Percentiles rank a stretch among this genome's conserved stretches.
Evolutionary conservation across 2,113 vertebrate species (phyloP).

Genomic region (Phyllostomus discolor): DNA sequence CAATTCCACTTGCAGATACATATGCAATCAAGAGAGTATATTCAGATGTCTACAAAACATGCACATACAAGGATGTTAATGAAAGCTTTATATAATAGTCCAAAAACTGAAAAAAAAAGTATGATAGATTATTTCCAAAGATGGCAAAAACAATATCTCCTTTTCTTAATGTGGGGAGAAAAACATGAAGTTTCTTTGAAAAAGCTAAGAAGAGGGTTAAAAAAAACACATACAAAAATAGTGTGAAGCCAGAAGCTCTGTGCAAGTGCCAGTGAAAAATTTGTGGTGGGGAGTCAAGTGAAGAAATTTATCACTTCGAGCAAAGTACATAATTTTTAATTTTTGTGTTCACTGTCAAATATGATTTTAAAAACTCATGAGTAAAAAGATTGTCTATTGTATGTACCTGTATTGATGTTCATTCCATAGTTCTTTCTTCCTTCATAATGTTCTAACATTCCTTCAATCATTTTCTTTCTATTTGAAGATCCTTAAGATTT

Average conservation of each 20-base stretch:
- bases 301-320: background rate
- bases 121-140: background rate
- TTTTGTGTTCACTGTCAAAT: background rate
- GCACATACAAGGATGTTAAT: background rate
- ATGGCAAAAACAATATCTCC: background rate
- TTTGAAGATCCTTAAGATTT: background rate
- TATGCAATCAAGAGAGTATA: background rate
- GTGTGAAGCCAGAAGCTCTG: background rate
- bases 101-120: background rate
- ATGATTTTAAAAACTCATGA: background rate
- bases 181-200: background rate
- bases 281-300: background rate
- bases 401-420: background rate
- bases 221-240: background rate
- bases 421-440: background rate
- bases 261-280: background rate
- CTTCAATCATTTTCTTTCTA: background rate
- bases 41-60: background rate
- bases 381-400: background rate
- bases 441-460: background rate
- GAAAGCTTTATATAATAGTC: background rate
- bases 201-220: background rate
- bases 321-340: background rate
- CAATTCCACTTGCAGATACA: background rate
- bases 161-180: background rate